Conservation (phyloP, 2,113 vertebrate species). For the Eubucco bourcierii region DNA sequence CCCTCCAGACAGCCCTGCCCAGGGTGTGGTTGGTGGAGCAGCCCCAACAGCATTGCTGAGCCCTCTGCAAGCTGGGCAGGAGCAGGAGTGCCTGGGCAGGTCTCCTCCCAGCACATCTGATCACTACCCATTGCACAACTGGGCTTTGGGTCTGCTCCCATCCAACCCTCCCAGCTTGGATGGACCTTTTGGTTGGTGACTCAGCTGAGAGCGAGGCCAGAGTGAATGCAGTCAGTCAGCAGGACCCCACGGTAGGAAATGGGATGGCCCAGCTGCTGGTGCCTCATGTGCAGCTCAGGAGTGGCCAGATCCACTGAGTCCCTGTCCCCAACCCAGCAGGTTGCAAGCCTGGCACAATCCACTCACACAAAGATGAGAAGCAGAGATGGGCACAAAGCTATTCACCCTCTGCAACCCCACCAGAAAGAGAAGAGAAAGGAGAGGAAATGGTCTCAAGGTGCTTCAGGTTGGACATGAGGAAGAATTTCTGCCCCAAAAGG, state of each 20-base stretch:
- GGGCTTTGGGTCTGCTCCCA: accelerated
- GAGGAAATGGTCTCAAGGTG: too few species aligned
- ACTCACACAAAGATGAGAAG: background rate
- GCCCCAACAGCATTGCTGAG: background rate
- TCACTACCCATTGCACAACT: background rate
- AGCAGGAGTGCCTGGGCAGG: background rate
- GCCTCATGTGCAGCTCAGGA: background rate
- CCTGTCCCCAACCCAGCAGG: background rate
- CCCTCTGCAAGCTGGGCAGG: background rate
- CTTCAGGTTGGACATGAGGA: too few species aligned
- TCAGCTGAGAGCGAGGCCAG: background rate
- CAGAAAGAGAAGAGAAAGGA: background rate
- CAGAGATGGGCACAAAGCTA: background rate
- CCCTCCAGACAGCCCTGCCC: background rate
- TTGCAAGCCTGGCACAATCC: background rate
- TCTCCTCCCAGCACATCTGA: background rate
- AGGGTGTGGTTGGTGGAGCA: background rate
- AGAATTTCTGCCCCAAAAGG: too few species aligned
- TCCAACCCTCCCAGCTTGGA: background rate
- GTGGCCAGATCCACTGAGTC: background rate
- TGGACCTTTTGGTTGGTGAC: background rate
- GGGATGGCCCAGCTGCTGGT: background rate
- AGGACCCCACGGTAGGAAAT: background rate
- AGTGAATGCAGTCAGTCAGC: background rate
- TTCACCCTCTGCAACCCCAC: background rate